Conservation (phyloP, 2,113 vertebrate genomes). For the Corydoras sp. region DNA sequence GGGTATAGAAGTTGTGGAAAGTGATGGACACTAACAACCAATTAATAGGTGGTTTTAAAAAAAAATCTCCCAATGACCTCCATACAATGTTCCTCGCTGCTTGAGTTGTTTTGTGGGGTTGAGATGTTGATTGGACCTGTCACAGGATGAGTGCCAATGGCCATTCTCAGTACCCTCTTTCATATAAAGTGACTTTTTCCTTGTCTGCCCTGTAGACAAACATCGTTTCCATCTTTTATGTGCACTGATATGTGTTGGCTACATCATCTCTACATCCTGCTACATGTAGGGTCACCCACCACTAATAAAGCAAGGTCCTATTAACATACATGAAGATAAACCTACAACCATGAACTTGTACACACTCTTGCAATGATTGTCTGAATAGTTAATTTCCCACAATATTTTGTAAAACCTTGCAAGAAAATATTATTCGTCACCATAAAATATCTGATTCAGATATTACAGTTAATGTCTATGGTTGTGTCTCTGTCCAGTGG, state of each 20-base stretch:
- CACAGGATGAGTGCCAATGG: slow-evolving; percentile 33
- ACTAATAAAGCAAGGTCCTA: neutral
- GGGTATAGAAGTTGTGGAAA: too few species aligned
- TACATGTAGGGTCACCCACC: neutral
- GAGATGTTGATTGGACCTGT: slow-evolving; percentile 42
- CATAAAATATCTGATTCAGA: too few species aligned
- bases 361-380: too few species aligned
- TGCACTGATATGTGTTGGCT: slow-evolving; percentile 46
- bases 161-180: slow-evolving; percentile 17
- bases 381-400: too few species aligned
- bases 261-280: slow-evolving; percentile 16
- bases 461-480: too few species aligned
- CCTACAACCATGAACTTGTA: neutral
- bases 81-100: neutral
- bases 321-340: neutral
- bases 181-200: slow-evolving; percentile 40
- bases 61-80: too few species aligned
- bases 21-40: too few species aligned
- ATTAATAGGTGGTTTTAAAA: too few species aligned
- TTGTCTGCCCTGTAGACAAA: slow-evolving; percentile 31
- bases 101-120: neutral
- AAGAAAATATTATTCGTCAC: too few species aligned
- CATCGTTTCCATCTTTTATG: slow-evolving; percentile 40
- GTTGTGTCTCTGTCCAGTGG: too few species aligned
- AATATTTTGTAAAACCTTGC: too few species aligned